phyloP scores from a whole-genome alignment of 2,888 invertebrate species.

The Stenodema calcarata region DNA sequence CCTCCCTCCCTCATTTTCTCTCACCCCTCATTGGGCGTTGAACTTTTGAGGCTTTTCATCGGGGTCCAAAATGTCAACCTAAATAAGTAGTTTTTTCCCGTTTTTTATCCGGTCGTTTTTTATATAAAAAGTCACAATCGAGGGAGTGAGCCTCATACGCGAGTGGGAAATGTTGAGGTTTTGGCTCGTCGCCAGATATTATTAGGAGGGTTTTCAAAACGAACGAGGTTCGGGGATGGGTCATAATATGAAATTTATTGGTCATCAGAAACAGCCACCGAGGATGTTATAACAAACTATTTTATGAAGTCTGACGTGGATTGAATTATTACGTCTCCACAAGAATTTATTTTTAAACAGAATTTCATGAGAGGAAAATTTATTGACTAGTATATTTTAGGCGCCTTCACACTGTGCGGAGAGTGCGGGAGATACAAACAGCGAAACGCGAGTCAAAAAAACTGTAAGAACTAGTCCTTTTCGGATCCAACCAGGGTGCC shows the following conservation, averaged over 20 bases:
- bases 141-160: neutral
- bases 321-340: no score
- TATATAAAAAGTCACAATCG: neutral
- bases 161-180: neutral
- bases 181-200: neutral
- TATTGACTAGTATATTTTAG: no score
- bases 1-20: no score
- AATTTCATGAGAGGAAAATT: no score
- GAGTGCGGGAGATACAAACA: no score
- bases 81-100: neutral
- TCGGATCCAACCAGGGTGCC: no score
- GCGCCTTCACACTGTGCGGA: no score
- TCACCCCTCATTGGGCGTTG: neutral
- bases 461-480: no score
- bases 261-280: neutral
- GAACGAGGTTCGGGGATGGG: neutral
- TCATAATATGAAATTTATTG: neutral
- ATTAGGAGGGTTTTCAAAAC: neutral
- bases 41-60: neutral
- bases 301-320: no score
- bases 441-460: no score
- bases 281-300: neutral
- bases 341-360: no score
- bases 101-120: neutral
- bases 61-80: neutral